These are phyloP conservation scores for Stylophora pistillata DNA, from an alignment of 64 coral and sea anemone genomes.

Conservation along the genomic window DNA sequence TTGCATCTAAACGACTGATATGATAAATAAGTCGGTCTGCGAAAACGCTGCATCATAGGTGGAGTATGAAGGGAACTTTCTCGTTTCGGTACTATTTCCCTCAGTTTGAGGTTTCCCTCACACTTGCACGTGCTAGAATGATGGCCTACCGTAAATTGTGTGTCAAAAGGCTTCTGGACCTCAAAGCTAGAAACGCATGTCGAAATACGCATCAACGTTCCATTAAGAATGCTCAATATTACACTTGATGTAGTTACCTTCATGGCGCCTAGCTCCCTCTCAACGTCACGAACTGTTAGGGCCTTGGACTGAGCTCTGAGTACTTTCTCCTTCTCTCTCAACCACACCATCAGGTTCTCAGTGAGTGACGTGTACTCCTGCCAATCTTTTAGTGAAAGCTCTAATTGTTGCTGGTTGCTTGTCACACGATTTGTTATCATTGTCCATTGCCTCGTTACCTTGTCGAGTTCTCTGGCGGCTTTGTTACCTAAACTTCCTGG, in stretches of 20 bases:
- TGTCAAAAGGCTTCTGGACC: no score
- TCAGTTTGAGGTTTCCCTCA: neutral
- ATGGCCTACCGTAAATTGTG: no score
- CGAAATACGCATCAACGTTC: neutral
- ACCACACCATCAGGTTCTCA: constrained; percentile 96
- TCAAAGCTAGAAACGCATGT: neutral
- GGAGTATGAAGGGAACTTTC: no score
- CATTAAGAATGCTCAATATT: neutral
- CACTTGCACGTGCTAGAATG: no score
- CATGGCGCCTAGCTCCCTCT: constrained; percentile 70
- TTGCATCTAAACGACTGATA: no score
- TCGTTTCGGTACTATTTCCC: no score
- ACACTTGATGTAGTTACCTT: constrained; percentile 44
- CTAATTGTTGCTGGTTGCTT: constrained; percentile 85
- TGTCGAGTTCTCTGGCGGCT: constrained; percentile 49
- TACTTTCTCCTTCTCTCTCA: constrained; percentile 86
- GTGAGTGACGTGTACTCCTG: constrained; percentile 92
- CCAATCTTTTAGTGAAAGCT: constrained; percentile 88
- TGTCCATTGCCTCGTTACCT: constrained; percentile 68
- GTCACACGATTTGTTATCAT: constrained; percentile 66
- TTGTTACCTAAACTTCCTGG: constrained; percentile 34
- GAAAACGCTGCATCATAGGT: no score
- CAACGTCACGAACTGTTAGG: constrained; percentile 61
- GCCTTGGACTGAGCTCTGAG: constrained; percentile 64
- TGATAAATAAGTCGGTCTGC: no score